phyloP scores from a whole-genome alignment of 2,888 invertebrate genomes.

The Teinopalpus imperialis region DNA sequence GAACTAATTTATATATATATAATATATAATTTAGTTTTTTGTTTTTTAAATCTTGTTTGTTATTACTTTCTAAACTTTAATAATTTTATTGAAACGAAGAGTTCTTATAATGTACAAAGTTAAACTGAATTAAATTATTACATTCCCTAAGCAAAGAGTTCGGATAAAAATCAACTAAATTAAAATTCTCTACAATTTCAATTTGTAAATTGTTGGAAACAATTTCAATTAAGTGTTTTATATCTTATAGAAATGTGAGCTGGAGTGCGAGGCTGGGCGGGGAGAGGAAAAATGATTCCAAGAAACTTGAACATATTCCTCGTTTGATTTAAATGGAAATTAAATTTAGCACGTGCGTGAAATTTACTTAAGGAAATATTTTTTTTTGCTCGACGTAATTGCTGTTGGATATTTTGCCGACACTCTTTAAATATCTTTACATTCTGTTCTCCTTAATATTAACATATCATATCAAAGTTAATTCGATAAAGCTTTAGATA shows the following conservation, averaged over 20 bases:
- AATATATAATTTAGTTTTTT: no score
- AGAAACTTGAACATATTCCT: constrained; percentile 4
- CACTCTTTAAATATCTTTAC: no score
- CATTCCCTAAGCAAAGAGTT: not conserved
- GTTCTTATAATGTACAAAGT: constrained; percentile 2
- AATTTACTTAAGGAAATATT: not conserved
- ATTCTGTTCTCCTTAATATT: no score
- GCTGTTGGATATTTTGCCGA: no score
- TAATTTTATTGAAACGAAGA: constrained; percentile 1
- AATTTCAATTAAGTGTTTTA: constrained; percentile 18
- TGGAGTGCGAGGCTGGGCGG: not conserved
- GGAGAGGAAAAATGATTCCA: not conserved
- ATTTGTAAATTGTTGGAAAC: constrained; percentile 9
- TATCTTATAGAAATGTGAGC: constrained; percentile 7
- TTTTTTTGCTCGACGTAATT: not conserved
- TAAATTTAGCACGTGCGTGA: constrained; percentile 10
- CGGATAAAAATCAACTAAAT: constrained; percentile 6
- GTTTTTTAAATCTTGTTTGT: not conserved
- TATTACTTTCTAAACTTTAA: not conserved
- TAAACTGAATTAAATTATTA: not conserved
- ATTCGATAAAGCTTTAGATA: no score
- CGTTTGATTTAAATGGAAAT: constrained; percentile 7
- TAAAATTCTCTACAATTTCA: constrained; percentile 3
- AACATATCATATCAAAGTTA: no score
- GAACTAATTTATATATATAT: no score